Evolutionary conservation across 2,797 vertebrate genomes (phyloP), one percentile per base, ranked within the genome.

Genomic region (Syngnathus acus): DNA sequence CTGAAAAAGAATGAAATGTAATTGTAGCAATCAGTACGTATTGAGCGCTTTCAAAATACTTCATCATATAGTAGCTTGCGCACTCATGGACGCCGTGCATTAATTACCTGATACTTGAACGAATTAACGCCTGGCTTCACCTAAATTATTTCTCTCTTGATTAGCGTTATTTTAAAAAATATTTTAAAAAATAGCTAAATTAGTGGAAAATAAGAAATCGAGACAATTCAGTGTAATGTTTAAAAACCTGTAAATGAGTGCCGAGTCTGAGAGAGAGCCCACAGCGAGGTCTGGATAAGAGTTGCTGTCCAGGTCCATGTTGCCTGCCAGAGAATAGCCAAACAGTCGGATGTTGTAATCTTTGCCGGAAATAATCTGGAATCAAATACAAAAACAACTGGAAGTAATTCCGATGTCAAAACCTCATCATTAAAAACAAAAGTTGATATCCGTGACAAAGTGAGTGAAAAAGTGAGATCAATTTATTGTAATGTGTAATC

Each of bases 251-350:
- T 93, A 99, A 75, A 99, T 89, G 5, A 94, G 87, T 16, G 93
- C 94, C 16, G 92, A 84, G 82, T 99, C 96, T 19, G 95, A 95
- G 76, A 99, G 90, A 47, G 96, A 98, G 47, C 97, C 97, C 37
- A 98, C 91, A 59, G 95, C 96, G 76, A 99, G 73, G 62, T 99
- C 97, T 40, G 96, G 96, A 73, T 99, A 98, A n/a, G 89, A 91
- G 86, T 99, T 99, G 65, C 81, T 79, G 76, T 99, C 97, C 80
- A 99, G 82, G 83, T 99, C 97, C 95, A 98, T 94, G 81, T 95
- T 94, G 75, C 96, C 97, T 68, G 95, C 93, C 84, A 99, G 84
- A 66, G 96, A 99, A 80, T 98, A 98, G 65, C 97, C 97, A 84
- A 99, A 99, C 51, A 91, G 91, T 16, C 4, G 79, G 16, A 92